These are phyloP conservation scores for Lichenostomus cassidix DNA, from an alignment of 2,113 vertebrate species.

Conservation along the genomic window DNA sequence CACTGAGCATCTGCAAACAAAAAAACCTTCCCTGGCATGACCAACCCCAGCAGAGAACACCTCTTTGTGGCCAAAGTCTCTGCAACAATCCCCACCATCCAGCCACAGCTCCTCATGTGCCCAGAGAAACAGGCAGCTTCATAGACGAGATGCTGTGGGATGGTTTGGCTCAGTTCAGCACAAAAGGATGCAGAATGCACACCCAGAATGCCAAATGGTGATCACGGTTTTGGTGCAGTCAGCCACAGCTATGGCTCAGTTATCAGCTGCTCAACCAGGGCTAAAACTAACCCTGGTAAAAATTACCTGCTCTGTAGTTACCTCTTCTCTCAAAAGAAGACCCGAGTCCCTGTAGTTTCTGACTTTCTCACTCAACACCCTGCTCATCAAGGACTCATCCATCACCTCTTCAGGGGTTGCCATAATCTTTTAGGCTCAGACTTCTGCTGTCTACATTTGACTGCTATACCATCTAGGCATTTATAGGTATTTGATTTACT, in stretches of 20 bases:
- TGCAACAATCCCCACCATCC: not conserved
- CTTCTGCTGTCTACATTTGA: not conserved
- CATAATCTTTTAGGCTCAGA: not conserved
- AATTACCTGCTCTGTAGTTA: not conserved
- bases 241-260: not conserved
- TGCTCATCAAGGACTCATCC: not conserved
- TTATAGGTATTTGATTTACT: not conserved
- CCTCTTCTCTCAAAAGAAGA: not conserved
- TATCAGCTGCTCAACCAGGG: not conserved
- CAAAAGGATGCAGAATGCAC: not conserved
- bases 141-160: not conserved
- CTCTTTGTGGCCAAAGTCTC: not conserved
- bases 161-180: rapidly evolving
- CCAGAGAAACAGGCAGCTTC: not conserved
- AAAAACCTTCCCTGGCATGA: not conserved
- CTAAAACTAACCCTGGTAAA: not conserved
- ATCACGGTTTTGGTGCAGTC: rapidly evolving
- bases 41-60: not conserved
- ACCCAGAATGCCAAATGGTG: not conserved
- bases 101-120: not conserved
- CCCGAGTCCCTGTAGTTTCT: not conserved
- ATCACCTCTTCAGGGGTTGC: not conserved
- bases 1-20: rapidly evolving
- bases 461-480: not conserved
- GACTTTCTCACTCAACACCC: not conserved